Evolutionary conservation across 2,113 vertebrate species (phyloP).

Genomic region (Galemys pyrenaicus): DNA sequence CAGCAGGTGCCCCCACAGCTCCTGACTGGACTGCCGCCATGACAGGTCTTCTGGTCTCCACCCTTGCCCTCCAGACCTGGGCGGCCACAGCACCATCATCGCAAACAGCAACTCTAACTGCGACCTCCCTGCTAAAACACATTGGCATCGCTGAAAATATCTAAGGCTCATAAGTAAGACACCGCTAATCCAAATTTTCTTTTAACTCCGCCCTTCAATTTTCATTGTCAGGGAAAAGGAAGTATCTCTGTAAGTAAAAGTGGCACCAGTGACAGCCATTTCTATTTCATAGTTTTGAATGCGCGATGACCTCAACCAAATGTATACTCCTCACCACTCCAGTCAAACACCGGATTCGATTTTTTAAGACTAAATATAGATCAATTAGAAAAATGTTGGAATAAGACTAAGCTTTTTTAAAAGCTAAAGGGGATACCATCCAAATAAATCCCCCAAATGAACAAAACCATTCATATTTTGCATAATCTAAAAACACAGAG

Average conservation of each 20-base stretch:
- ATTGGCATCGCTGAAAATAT: neutral
- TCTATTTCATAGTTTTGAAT: neutral
- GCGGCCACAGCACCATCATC: neutral
- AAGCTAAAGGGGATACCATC: neutral
- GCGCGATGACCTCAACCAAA: neutral
- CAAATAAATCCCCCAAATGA: constrained; percentile 16
- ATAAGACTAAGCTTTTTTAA: neutral
- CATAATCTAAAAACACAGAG: constrained; percentile 25
- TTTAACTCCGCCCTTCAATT: neutral
- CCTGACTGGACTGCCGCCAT: neutral
- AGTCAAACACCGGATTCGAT: constrained; percentile 1
- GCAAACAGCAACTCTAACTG: neutral
- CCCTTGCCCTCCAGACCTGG: neutral
- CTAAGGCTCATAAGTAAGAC: neutral
- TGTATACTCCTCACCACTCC: neutral
- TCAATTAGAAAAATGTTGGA: constrained; percentile 5
- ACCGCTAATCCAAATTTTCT: neutral
- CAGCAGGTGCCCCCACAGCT: neutral
- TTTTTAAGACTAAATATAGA: constrained; percentile 19
- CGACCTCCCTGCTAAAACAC: neutral
- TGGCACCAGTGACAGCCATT: neutral
- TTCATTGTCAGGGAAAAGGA: neutral
- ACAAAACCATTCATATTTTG: neutral
- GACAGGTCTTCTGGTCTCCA: neutral
- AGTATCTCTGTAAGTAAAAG: constrained; percentile 20